Percentiles rank a stretch among this genome's conserved stretches.
Evolutionary conservation across 2,888 invertebrate genomes (phyloP).

Genomic region (Aphidius colemani): DNA sequence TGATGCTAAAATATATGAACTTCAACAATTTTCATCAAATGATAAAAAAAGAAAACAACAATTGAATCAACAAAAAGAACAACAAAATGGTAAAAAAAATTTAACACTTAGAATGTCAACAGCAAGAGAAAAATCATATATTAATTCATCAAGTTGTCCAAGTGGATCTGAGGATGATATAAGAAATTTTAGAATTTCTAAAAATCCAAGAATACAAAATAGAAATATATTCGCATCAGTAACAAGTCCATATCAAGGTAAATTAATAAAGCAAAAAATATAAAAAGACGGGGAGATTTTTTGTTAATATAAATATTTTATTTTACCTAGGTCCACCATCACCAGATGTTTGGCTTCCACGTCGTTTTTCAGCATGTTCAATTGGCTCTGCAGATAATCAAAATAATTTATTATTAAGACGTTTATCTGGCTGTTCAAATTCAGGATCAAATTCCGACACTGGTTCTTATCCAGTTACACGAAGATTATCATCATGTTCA

Average conservation of each 20-base stretch:
- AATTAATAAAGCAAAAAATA: constrained; percentile 10
- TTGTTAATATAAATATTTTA: constrained; percentile 11
- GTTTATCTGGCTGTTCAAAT: constrained; percentile 63
- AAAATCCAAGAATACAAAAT: constrained; percentile 60
- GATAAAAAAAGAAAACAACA: constrained; percentile 77
- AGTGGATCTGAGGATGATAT: constrained; percentile 64
- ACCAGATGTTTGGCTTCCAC: constrained; percentile 68
- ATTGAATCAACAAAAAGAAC: constrained; percentile 31
- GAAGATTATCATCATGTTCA: constrained; percentile 53
- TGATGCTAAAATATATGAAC: constrained; percentile 74
- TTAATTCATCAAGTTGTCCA: constrained; percentile 62
- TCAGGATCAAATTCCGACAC: constrained; percentile 48
- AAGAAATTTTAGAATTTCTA: constrained; percentile 56
- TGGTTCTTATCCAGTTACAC: constrained; percentile 43
- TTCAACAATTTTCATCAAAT: constrained; percentile 67
- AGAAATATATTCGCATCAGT: constrained; percentile 30
- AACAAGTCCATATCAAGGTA: constrained; percentile 46
- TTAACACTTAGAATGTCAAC: constrained; percentile 61
- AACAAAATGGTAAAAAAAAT: constrained; percentile 64
- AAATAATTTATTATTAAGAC: constrained; percentile 59
- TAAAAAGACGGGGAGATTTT: background rate
- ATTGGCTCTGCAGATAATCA: constrained; percentile 65
- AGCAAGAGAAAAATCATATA: constrained; percentile 53
- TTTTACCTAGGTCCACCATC: constrained; percentile 63
- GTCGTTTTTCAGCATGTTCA: constrained; percentile 73